A percentile compares a stretch with the other conserved stretches of the same genome.
Conservation (phyloP, 2,797 vertebrate genomes). For the Pipistrellus pipistrellus region DNA sequence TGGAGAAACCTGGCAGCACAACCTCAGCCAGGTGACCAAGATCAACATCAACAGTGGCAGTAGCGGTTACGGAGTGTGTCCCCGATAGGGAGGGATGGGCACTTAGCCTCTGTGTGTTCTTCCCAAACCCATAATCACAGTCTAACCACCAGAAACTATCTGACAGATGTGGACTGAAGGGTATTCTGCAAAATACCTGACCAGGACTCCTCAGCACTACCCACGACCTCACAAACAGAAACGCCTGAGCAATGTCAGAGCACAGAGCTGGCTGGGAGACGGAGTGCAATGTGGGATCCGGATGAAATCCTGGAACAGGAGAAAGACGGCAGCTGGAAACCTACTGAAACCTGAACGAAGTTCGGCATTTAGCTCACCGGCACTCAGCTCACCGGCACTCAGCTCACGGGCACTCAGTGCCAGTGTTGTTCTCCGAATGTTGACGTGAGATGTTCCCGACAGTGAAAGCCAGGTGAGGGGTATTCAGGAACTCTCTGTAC, state of each 20-base stretch:
- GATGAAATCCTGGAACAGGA: background rate
- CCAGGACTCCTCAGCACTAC: no score
- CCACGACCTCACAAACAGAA: background rate
- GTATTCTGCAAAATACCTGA: background rate
- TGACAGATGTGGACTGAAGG: background rate
- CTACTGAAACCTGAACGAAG: background rate
- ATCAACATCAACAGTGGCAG: background rate
- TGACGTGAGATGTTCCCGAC: fast-evolving
- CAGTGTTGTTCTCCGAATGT: fast-evolving
- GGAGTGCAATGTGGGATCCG: background rate
- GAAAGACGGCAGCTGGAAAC: background rate
- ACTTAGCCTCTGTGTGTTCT: background rate
- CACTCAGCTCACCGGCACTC: background rate
- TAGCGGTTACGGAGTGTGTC: fast-evolving
- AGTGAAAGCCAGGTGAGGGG: no score
- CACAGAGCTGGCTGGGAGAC: background rate
- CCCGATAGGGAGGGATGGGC: fast-evolving
- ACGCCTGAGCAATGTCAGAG: background rate
- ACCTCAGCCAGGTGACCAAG: background rate
- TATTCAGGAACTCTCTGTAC: no score
- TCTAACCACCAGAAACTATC: background rate
- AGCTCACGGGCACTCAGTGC: no score
- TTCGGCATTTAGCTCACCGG: no score
- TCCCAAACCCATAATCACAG: background rate
- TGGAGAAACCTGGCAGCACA: background rate